Base-by-base conservation (phyloP, 2,888 invertebrate genomes). In the Podotricha telesiphe region DNA sequence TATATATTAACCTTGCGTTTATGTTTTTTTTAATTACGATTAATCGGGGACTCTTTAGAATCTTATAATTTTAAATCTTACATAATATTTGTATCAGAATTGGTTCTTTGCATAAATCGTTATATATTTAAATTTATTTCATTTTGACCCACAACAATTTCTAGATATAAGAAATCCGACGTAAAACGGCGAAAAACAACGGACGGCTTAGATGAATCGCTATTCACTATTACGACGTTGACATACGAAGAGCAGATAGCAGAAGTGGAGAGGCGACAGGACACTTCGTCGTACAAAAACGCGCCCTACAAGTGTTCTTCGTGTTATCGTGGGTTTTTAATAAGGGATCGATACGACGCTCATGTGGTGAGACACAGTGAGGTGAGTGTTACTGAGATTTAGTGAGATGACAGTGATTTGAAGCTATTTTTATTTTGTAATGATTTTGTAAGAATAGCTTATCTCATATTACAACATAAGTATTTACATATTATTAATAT, bases 221-320 rank as follows among this genome's bases (percentile, higher is more conserved):
- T 91, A 0, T 91, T 91, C 74, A 88, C 85, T 0, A 83, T 91
- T 0, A 82, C 82, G 0, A 73, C 82, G 0, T 67, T 91, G 0
- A 83, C 87, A 0, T 88, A 89, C 70, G 91, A 91, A 7, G 86
- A 91, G 5, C 91, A 91, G 20, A 85, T 88, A 13, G 85, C 84
- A 0, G 91, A 91, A 65, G 83, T 91, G 0, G 69, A 81, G 15
- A 83, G 85, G 11, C 50, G 91, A 0, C 86, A 87, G 17, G 87
- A 88, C 51, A 78, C 79, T 0, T 65, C 71, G 0, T 75, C 77
- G 0, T 89, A 87, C 50, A 79, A 75, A 0, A 75, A 74, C 19
- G 85, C 91, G 0, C 80, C 82, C 0, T 90, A 76, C 72, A 88
- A 89, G 17, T 91, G 91, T 37, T 77, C 75, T 0, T 71, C 82